Percentiles rank a stretch among this genome's conserved stretches.
Conservation (phyloP, 2,888 invertebrate species). For the Sceliomorpha sp. region DNA sequence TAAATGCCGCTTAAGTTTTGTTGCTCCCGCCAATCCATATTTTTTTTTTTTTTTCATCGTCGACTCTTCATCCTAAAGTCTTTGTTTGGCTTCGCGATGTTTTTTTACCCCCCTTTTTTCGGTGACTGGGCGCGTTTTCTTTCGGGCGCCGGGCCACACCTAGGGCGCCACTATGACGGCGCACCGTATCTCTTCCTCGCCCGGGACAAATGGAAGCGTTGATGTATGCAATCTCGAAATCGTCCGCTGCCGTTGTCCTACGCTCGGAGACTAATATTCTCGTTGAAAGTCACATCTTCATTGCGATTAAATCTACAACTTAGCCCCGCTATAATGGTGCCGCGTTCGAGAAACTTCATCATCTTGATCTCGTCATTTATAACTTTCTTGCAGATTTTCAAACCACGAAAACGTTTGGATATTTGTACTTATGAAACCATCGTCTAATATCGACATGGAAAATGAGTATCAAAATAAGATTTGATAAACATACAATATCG, state of each 20-base stretch:
- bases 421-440: no score
- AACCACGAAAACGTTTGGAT: no score
- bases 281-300: slow-evolving; percentile 57
- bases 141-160: slow-evolving; percentile 70
- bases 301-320: slow-evolving; percentile 53
- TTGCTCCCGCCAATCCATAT: no score
- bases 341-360: slow-evolving; percentile 23
- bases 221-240: slow-evolving; percentile 51
- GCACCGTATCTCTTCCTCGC: slow-evolving; percentile 38
- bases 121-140: slow-evolving; percentile 65
- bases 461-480: no score
- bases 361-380: not conserved
- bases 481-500: no score
- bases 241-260: slow-evolving; percentile 39
- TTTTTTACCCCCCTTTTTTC: slow-evolving; percentile 6
- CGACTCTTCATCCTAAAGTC: slow-evolving; percentile 1
- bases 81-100: not conserved
- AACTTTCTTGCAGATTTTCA: not conserved
- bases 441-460: no score
- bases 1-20: slow-evolving; percentile 70
- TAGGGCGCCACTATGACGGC: slow-evolving; percentile 69
- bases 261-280: slow-evolving; percentile 55
- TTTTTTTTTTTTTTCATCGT: slow-evolving; percentile 19
- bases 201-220: slow-evolving; percentile 33
- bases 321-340: slow-evolving; percentile 37